phyloP scores from a whole-genome alignment of 2,888 invertebrate species.

The Eueremaeus valkanovi region DNA sequence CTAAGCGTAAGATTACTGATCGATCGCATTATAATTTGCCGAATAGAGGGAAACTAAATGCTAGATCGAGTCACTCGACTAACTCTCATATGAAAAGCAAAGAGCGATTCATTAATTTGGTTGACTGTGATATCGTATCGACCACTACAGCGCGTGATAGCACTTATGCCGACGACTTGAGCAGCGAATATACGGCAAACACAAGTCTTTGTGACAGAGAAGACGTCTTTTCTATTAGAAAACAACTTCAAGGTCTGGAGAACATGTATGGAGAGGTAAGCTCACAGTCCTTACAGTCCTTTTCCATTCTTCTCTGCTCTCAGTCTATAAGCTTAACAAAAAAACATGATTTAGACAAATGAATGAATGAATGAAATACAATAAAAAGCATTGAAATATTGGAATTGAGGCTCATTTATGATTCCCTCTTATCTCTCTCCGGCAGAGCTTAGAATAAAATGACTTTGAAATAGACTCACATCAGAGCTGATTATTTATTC shows the following conservation, averaged over 20 bases:
- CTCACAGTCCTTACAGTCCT: too few species aligned
- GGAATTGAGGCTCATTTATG: not conserved
- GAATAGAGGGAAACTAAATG: too few species aligned
- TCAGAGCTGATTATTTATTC: too few species aligned
- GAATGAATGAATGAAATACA: too few species aligned
- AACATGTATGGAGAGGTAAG: slow-evolving; percentile 78
- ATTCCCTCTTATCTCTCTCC: not conserved
- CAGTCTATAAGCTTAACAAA: too few species aligned
- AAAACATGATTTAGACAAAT: too few species aligned
- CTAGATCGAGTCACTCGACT: too few species aligned
- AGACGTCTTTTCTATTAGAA: slow-evolving; percentile 71
- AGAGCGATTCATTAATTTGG: slow-evolving; percentile 12
- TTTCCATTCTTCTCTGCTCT: too few species aligned
- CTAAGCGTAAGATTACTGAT: slow-evolving; percentile 2
- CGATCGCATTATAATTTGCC: not conserved
- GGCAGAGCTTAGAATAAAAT: not conserved
- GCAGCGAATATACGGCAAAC: slow-evolving; percentile 67
- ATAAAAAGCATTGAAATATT: too few species aligned
- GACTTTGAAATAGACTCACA: too few species aligned
- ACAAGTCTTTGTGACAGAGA: slow-evolving; percentile 57
- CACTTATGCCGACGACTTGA: slow-evolving; percentile 47
- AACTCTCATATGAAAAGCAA: not conserved
- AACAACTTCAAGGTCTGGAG: slow-evolving; percentile 75
- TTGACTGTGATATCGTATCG: slow-evolving; percentile 24
- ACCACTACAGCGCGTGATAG: slow-evolving; percentile 35